These are phyloP conservation scores for Erannis defoliaria DNA, from an alignment of 2,888 invertebrate genomes.

Conservation along the genomic window DNA sequence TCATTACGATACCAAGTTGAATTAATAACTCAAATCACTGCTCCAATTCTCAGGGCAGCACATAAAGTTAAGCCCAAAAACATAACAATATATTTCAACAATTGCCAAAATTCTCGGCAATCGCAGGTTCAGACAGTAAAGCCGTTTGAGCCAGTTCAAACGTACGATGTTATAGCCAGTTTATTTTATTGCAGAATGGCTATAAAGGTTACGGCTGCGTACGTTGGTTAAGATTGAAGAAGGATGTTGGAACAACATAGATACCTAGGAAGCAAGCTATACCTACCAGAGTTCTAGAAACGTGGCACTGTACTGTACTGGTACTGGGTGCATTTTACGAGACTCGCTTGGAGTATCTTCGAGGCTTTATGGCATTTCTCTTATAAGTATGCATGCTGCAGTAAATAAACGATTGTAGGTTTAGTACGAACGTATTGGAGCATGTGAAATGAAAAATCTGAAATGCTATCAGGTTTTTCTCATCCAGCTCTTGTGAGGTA, in stretches of 20 bases:
- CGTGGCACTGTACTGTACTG: too few species aligned
- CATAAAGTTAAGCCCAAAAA: not conserved
- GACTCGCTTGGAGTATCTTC: too few species aligned
- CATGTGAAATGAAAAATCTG: too few species aligned
- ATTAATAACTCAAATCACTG: not conserved
- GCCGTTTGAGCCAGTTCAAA: conserved; percentile 11
- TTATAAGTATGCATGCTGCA: too few species aligned
- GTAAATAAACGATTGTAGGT: too few species aligned
- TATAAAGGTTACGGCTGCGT: conserved; percentile 30
- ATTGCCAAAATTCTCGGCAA: conserved; percentile 8
- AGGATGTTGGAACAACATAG: conserved; percentile 2
- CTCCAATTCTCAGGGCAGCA: not conserved
- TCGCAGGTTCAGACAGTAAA: conserved; percentile 15
- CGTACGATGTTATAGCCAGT: conserved; percentile 16
- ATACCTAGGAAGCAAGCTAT: not conserved
- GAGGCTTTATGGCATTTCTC: too few species aligned
- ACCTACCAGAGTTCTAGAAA: too few species aligned
- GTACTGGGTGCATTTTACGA: too few species aligned
- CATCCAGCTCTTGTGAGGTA: too few species aligned
- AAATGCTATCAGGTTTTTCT: too few species aligned
- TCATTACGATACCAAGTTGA: not conserved
- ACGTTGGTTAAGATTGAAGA: conserved; percentile 22
- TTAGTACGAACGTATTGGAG: too few species aligned
- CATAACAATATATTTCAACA: conserved; percentile 6
- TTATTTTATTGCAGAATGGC: conserved; percentile 28